Base-by-base conservation (phyloP, 1,140 invertebrate genomes). In the Sycophaga agraensis region DNA sequence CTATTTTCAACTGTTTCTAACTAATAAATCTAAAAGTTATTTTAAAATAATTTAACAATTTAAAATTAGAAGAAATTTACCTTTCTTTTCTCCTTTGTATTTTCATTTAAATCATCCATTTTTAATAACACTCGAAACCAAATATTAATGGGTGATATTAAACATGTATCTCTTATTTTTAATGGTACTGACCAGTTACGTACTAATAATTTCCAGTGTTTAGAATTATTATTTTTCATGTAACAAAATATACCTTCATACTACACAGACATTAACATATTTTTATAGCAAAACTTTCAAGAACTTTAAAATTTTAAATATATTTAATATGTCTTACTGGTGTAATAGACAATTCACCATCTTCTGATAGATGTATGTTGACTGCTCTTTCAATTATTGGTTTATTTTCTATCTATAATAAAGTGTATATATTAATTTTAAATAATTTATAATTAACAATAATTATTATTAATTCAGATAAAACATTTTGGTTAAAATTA, bases 41-140 rank as follows among this genome's bases (percentile, higher is more conserved):
- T 43, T 19, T 43, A 24, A 26, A 19, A 16, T 37, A 4, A 14
- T 35, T 7, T 16, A 31, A 28, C 19, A 48, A 22, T 48, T 35
- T 35, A 26, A 19, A 12, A 42, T 22, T 21, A 35, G 11, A n/a
- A n/a, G n/a, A 14, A 67, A 68, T 66, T 57, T 70, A 68, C 66
- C 70, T 69, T 58, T 70, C 67, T 22, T 5, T 31, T 45, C 6
- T 46, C 17, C 40, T 64, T 65, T 17, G 45, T 57, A 42, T 24
- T 46, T 35, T 69, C 65, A 63, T 63, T 61, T 1, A 5, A 65
- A 1, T 63, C 46, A 37, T 66, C 26, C n/a, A 64, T 61, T 48
- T n/a, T 26, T n/a, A 42, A 56, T 49, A 70, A 35, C 39, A 73
- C 28, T 64, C 68, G 72, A 48, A 73, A 68, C 65, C 68, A 73